Evolutionary conservation across 2,888 invertebrate species (phyloP), one percentile per base, ranked within the genome.

Genomic region (Pachliopta kotzebuea): DNA sequence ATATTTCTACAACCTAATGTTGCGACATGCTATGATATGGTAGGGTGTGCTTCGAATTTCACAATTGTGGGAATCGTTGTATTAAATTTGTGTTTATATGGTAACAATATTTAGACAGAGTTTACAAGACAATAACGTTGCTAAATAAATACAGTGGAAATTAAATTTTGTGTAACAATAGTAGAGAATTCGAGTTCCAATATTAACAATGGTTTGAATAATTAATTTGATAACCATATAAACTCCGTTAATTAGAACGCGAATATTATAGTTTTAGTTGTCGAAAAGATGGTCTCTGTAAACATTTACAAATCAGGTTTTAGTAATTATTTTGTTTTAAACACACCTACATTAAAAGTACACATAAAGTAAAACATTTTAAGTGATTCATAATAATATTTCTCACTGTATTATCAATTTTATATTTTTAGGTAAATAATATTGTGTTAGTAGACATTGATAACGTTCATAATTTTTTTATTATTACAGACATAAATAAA

Each of bases 151-250:
- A 65, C 60, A 64, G 61, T 68, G 67, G 71, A 72, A 78, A 72
- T 74, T 74, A 72, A 69, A 72, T 74, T 68, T 61, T 68, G 67
- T 64, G 67, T 67, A 78, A 80, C 79, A 81, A 81, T 75, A 69
- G 74, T 52, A 70, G 69, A 72, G 18, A 1, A 45, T 45, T 18
- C 18, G 45, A 8, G 45, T 45, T 45, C 18, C n/a, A 45, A 45
- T 45, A 73, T 70, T 75, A 69, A 62, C 68, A 70, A 70, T 69
- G 68, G 65, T 73, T 73, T 77, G 73, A 82, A 81, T 81, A 78
- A 80, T 81, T 78, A 77, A 71, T 75, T 18, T n/a, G n/a, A 8
- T 18, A n/a, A n/a, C n/a, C n/a, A 6, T n/a, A n/a, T 4, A 45
- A n/a, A 18, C 42, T 42, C 17, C n/a, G 18, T 18, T 45, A 18